Base-by-base conservation (phyloP, 2,888 invertebrate species). In the Apamea crenata region DNA sequence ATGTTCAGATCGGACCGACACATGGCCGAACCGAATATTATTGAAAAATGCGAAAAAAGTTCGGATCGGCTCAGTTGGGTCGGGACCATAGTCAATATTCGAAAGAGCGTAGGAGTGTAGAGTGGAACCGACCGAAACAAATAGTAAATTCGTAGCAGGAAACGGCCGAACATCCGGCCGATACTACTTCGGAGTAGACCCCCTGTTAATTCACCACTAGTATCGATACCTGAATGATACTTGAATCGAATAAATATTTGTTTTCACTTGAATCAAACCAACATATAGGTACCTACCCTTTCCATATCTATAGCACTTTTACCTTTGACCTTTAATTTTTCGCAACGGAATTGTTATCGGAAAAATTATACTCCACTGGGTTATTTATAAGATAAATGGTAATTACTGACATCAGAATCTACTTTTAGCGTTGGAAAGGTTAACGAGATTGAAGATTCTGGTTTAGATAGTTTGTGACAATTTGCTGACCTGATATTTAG, bases 321-420 rank as follows among this genome's bases (percentile, higher is more conserved):
- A 69, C 29, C 81, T 63, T 74, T 74, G 36, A 74, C 72, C 81
- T 73, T 74, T 14, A 56, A 25, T 6, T 72, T 80, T 69, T 80
- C 25, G 18, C 47, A 72, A 69, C 80, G 61, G 36, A 80, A 73
- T 73, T 75, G 36, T 12, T 73, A 73, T 77, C 44, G 74, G 76
- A 77, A 86, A 85, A 85, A 80, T 68, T 86, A 82, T 86, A 72
- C 74, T 74, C 21, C 7, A 0, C n/a, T 40, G 50, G 56, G 77
- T 73, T 78, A 77, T 86, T 77, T 77, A 75, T 59, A 69, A 80
- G 72, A 74, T 71, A 73, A 69, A 83, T 86, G 80, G 77, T 86
- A 77, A 85, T 85, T 85, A 80, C 66, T 53, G 44, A 77, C 69
- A 77, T 80, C 61, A 21, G 16, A 66, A 86, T 80, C 72, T 77